A percentile compares a stretch with the other conserved stretches of the same genome.
Evolutionary conservation across 2,888 invertebrate genomes (phyloP).

Genomic region (Mayetiola destructor): DNA sequence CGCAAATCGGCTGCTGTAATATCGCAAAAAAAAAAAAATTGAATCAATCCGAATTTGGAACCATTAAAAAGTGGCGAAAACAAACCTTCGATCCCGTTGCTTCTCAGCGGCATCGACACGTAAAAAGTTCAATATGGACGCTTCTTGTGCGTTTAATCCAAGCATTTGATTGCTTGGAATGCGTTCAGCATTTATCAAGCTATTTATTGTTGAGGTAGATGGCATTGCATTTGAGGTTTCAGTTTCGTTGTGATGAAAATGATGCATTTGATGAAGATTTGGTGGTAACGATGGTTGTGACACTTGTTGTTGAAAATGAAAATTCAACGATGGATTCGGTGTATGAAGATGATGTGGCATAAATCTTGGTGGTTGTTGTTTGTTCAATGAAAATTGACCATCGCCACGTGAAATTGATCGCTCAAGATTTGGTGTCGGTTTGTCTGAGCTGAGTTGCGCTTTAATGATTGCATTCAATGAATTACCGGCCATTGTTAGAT

Average conservation of each 20-base stretch:
- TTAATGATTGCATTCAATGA: conserved; percentile 14
- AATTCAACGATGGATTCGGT: conserved; percentile 8
- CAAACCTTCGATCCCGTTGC: conserved; percentile 47
- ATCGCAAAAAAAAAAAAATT: background rate
- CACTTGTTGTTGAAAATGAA: conserved; percentile 5
- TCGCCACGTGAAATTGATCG: conserved; percentile 20
- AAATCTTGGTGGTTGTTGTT: conserved; percentile 14
- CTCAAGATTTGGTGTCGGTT: conserved; percentile 17
- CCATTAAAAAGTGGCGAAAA: background rate
- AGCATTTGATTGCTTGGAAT: conserved; percentile 41
- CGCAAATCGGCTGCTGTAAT: conserved; percentile 44
- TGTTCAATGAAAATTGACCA: too few species aligned
- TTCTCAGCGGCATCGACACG: conserved; percentile 45
- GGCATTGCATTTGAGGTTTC: conserved; percentile 12
- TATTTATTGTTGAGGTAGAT: conserved; percentile 28
- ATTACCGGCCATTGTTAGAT: conserved; percentile 13
- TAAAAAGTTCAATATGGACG: conserved; percentile 49
- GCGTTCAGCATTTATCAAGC: conserved; percentile 41
- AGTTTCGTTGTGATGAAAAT: conserved; percentile 8
- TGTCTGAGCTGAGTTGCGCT: conserved; percentile 30
- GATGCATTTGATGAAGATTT: conserved; percentile 10
- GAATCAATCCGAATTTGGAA: conserved; percentile 17
- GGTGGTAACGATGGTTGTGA: background rate
- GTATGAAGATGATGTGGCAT: conserved; percentile 9
- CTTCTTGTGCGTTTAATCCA: conserved; percentile 39